Evolutionary conservation across 2,888 invertebrate species (phyloP).

Genomic region (Noctua pronuba): DNA sequence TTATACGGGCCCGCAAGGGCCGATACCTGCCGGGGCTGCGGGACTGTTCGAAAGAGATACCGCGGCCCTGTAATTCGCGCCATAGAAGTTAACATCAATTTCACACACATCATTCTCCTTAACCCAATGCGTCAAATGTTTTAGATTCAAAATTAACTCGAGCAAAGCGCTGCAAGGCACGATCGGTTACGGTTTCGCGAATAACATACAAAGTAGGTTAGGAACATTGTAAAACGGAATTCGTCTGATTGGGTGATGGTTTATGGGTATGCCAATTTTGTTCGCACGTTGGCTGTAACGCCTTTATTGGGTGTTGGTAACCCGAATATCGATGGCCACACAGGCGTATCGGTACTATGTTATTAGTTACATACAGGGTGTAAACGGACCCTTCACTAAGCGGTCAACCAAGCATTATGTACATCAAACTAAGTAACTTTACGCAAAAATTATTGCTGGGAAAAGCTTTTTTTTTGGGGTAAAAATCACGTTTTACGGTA

Average conservation of each 20-base stretch:
- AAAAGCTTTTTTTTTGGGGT: no score
- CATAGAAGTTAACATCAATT: conserved; percentile 2
- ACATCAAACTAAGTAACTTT: no score
- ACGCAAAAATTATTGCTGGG: no score
- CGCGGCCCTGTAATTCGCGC: no score
- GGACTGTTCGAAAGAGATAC: no score
- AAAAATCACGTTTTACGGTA: no score
- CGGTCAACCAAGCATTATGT: no score
- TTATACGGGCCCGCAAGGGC: no score
- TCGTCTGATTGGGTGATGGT: conserved; percentile 41
- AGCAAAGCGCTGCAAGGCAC: conserved; percentile 48
- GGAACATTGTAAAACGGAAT: conserved; percentile 62
- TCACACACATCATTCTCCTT: conserved; percentile 42
- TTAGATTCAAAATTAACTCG: conserved; percentile 66
- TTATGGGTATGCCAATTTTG: conserved; percentile 52
- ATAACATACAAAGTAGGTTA: conserved; percentile 57
- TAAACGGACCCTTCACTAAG: no score
- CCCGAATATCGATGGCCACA: conserved; percentile 20
- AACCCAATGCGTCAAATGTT: conserved; percentile 57
- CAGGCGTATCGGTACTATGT: not conserved
- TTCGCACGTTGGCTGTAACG: conserved; percentile 29
- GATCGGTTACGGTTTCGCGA: conserved; percentile 58
- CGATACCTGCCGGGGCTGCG: no score
- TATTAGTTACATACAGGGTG: not conserved
- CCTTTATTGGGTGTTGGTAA: conserved; percentile 18